Conservation (phyloP, 2,888 invertebrate genomes). For the Stegana nigrithorax region DNA sequence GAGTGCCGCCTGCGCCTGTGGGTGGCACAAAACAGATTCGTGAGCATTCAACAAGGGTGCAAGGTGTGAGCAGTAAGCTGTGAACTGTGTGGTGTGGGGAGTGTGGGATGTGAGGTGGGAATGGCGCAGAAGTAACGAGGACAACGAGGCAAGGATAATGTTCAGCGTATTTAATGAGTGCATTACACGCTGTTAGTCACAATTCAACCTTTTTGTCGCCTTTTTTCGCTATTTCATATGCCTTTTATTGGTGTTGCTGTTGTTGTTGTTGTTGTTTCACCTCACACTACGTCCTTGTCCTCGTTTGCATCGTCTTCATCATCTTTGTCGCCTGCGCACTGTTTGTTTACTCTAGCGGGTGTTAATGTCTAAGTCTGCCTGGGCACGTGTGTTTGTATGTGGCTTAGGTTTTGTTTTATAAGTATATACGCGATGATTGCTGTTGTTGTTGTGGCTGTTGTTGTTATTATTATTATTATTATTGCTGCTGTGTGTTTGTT, state of each 20-base stretch:
- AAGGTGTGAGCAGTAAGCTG: too few relatives aligned
- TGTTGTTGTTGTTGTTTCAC: too few relatives aligned
- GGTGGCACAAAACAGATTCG: too few relatives aligned
- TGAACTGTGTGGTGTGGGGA: background rate
- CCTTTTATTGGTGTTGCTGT: too few relatives aligned
- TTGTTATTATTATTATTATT: too few relatives aligned
- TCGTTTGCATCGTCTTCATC: too few relatives aligned
- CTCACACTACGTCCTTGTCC: too few relatives aligned
- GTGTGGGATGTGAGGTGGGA: background rate
- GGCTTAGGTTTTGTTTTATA: too few relatives aligned
- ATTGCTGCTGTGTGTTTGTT: too few relatives aligned
- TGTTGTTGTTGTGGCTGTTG: background rate
- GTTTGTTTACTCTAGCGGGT: conserved; percentile 25
- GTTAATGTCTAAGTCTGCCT: conserved; percentile 19
- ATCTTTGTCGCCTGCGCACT: background rate
- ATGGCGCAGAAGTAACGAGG: background rate
- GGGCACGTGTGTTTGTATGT: too few relatives aligned
- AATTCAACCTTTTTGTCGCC: conserved; percentile 38
- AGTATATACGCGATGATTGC: too few relatives aligned
- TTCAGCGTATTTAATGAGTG: conserved; percentile 56
- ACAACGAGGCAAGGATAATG: conserved; percentile 25
- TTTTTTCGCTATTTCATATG: conserved; percentile 2
- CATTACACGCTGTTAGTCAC: conserved; percentile 53
- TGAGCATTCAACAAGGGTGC: background rate
- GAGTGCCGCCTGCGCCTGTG: conserved; percentile 90